Evolutionary conservation across 2,888 invertebrate species (phyloP), one percentile per base, ranked within the genome.

Genomic region (Ectemnius lituratus): DNA sequence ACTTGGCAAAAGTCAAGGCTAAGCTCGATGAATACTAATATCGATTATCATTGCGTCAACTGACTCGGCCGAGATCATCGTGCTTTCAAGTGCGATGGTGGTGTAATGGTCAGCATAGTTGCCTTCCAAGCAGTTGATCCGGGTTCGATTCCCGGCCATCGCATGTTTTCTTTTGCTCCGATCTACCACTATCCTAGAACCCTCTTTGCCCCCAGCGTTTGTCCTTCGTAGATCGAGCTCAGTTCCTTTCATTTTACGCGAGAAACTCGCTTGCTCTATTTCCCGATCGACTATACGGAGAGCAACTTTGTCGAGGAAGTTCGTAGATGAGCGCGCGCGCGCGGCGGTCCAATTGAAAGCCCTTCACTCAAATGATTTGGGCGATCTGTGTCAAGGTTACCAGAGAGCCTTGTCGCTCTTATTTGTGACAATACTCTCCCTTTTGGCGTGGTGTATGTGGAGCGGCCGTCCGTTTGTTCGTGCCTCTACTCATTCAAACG

Each of bases 71-170:
- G 11, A 20, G 0, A 4, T 3, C n/a, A 0, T 0, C 6, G 0
- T 13, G 8, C 1, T 27, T n/a, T 0, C 56, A 66, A 67, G 75
- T 87, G 88, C 89, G 87, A 88, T 87, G 87, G 87, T 90, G 88
- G 89, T 89, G 90, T 89, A 88, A 90, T 88, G 88, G 89, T 89
- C 84, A 89, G 89, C 88, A 89, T 90, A 88, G 87, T 89, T 88
- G 86, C 86, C 87, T 89, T 89, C 86, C 86, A 89, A 90, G 89
- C 88, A 88, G 86, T 90, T 88, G 89, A 89, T 88, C 88, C 88
- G 87, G 87, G 87, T 90, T 90, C 88, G 88, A 90, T 89, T 89
- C 89, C 88, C 88, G 88, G 87, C 88, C 85, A 85, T 86, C 84
- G 86, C 85, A 86, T 69, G 75, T 78, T 78, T 85, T 84, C 66